Conservation (phyloP, 35 echinoderm and acorn worm species). For the Holothuria glaberrima region DNA sequence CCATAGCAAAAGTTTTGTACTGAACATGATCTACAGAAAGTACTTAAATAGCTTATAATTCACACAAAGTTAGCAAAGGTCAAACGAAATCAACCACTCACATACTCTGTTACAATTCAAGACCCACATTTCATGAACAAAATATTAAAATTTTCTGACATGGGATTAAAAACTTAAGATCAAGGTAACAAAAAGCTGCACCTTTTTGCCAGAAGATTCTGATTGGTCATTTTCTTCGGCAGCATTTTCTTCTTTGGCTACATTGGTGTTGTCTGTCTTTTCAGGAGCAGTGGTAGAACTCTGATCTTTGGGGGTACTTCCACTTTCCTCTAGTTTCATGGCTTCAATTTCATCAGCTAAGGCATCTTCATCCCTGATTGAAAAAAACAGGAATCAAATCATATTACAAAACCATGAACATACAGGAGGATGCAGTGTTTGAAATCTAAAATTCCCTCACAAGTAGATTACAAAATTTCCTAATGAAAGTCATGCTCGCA, state of each 20-base stretch:
- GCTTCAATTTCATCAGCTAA: slow-evolving; percentile 72
- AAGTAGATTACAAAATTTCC: too few relatives aligned
- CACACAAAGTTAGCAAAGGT: too few relatives aligned
- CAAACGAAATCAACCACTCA: too few relatives aligned
- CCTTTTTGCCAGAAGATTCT: slow-evolving; percentile 32
- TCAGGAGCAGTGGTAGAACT: not conserved
- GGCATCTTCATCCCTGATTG: slow-evolving; percentile 52
- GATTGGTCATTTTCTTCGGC: slow-evolving; percentile 18
- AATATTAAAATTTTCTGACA: too few relatives aligned
- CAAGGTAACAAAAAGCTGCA: not conserved
- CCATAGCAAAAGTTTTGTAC: too few relatives aligned
- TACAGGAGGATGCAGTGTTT: not conserved
- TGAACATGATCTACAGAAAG: too few relatives aligned
- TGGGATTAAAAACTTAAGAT: too few relatives aligned
- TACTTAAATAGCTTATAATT: too few relatives aligned
- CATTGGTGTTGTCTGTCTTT: not conserved
- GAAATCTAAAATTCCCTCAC: too few relatives aligned
- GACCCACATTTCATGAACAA: too few relatives aligned
- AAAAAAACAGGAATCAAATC: not conserved
- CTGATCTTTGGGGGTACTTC: not conserved
- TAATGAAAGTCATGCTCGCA: too few relatives aligned
- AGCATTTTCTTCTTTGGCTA: not conserved
- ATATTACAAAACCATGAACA: not conserved
- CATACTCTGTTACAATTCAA: too few relatives aligned
- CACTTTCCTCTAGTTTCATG: slow-evolving; percentile 45